A percentile compares a stretch with the other conserved stretches of the same genome.
These are phyloP conservation scores for Prochilodus magdalenae DNA, from an alignment of 2,113 vertebrate genomes.

Conservation along the genomic window DNA sequence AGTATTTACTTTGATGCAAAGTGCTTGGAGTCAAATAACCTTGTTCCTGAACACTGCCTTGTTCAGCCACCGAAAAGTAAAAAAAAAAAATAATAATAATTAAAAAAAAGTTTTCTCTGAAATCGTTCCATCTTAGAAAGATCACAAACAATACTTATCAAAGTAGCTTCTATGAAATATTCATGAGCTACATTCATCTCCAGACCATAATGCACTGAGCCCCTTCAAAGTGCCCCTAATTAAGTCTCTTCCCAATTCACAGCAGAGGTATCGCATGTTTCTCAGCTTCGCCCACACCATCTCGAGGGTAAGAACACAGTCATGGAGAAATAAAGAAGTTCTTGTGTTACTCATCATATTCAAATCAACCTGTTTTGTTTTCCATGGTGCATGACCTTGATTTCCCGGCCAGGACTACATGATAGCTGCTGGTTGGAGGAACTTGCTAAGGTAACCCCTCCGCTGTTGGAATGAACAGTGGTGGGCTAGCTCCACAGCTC, in stretches of 20 bases:
- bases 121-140: not conserved
- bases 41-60: not conserved
- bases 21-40: not conserved
- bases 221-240: conserved; percentile 39
- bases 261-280: conserved; percentile 24
- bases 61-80: no score
- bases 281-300: conserved; percentile 47
- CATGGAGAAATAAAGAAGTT: conserved; percentile 18
- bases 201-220: conserved; percentile 24
- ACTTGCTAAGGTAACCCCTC: not conserved
- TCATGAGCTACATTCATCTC: conserved; percentile 32
- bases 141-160: conserved; percentile 11
- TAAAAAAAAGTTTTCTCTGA: not conserved
- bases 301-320: conserved; percentile 36
- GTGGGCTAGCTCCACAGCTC: not conserved
- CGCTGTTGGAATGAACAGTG: not conserved
- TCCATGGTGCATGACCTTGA: conserved; percentile 24
- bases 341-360: conserved; percentile 47
- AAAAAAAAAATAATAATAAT: no score
- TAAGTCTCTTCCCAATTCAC: conserved; percentile 36
- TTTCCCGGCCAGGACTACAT: not conserved
- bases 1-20: not conserved
- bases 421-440: not conserved
- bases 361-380: conserved; percentile 35
- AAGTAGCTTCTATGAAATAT: conserved; percentile 7